phyloP scores from a whole-genome alignment of 2,797 vertebrate species.

The Pantherophis vulpinus region DNA sequence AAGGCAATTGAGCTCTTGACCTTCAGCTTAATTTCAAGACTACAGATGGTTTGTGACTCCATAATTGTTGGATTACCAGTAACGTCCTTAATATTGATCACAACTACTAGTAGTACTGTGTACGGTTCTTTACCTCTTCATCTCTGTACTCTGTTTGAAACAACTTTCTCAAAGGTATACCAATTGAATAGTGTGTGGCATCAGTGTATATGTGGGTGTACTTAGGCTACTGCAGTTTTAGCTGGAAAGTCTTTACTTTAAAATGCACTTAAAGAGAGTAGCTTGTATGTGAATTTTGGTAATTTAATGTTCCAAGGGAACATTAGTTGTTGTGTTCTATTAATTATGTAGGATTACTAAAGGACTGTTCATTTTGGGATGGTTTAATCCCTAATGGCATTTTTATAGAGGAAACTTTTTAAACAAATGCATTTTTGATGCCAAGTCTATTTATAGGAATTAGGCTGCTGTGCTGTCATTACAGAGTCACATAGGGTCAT shows the following conservation, averaged over 20 bases:
- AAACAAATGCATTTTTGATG: constrained; percentile 36
- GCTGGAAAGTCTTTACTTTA: not conserved
- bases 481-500: not conserved
- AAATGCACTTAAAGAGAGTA: constrained; percentile 35
- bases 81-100: not conserved
- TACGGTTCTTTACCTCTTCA: not conserved
- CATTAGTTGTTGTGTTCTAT: constrained; percentile 43
- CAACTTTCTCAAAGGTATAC: rapidly evolving
- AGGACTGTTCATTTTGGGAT: constrained; percentile 52
- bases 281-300: constrained; percentile 54
- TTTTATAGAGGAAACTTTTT: constrained; percentile 30
- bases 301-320: constrained; percentile 37
- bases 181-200: not conserved
- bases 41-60: not conserved
- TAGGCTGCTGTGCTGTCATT: not conserved
- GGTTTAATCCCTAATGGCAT: constrained; percentile 58
- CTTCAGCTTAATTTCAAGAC: not conserved
- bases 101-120: not conserved
- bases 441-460: not conserved
- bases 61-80: not conserved
- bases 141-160: not conserved
- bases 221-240: not conserved
- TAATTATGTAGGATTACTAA: constrained; percentile 65
- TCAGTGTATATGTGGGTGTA: not conserved
- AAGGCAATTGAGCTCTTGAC: not conserved